A percentile compares a stretch with the other conserved stretches of the same genome.
Evolutionary conservation across 2,797 vertebrate genomes (phyloP).

Genomic region (Karalla daura): DNA sequence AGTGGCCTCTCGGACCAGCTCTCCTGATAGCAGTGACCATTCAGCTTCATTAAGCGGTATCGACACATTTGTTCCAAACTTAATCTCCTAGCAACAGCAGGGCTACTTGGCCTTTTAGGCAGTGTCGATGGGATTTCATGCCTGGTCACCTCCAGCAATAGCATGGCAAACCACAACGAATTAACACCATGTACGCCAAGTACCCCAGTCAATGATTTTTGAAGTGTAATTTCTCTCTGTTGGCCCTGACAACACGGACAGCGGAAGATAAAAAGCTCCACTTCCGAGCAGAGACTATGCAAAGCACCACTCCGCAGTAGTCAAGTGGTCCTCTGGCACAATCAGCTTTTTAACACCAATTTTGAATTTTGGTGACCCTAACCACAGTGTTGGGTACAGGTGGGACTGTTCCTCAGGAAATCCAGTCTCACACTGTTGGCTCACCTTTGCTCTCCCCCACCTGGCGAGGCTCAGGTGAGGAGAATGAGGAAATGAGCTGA

Average conservation of each 20-base stretch:
- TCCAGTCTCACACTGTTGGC: not conserved
- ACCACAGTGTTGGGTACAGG: not conserved
- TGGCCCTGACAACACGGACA: slow-evolving; percentile 36
- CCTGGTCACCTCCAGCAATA: slow-evolving; percentile 49
- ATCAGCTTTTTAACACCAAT: not conserved
- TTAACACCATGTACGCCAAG: slow-evolving; percentile 30
- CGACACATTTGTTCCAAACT: slow-evolving; percentile 66
- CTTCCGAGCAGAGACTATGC: slow-evolving; percentile 6
- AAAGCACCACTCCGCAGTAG: slow-evolving; percentile 16
- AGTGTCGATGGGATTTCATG: slow-evolving; percentile 65
- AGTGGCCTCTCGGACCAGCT: slow-evolving; percentile 48
- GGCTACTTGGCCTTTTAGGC: slow-evolving; percentile 63
- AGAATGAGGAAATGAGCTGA: no score
- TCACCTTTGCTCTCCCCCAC: no score
- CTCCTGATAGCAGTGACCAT: slow-evolving; percentile 59
- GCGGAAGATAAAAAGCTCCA: slow-evolving; percentile 39
- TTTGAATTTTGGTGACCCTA: not conserved
- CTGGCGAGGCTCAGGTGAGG: no score
- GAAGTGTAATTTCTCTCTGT: slow-evolving; percentile 54
- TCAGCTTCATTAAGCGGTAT: slow-evolving; percentile 78
- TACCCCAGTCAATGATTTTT: slow-evolving; percentile 49
- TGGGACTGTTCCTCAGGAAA: no score
- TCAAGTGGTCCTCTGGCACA: not conserved
- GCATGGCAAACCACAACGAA: slow-evolving; percentile 37
- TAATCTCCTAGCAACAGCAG: slow-evolving; percentile 68